Conservation (phyloP, 2,888 invertebrate species). For the Prionchulus punctatus region DNA sequence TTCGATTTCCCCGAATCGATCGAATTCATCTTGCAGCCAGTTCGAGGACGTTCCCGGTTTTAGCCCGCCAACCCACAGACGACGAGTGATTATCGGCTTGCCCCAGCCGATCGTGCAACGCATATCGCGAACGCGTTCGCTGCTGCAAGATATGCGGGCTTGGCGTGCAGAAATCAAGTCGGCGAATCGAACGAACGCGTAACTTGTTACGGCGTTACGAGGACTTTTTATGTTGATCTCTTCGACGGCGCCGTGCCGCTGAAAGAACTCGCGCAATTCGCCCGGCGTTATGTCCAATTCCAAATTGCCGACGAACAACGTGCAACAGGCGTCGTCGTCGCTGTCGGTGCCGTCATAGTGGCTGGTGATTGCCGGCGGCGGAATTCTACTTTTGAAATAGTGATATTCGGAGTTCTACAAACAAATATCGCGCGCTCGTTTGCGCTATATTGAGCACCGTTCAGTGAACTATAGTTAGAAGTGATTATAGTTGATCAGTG, state of each 20-base stretch:
- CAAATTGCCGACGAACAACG: conserved; percentile 90
- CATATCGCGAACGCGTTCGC: conserved; percentile 13
- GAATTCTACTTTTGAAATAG: too few species aligned
- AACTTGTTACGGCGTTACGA: conserved; percentile 21
- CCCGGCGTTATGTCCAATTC: conserved; percentile 69
- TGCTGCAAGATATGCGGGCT: conserved; percentile 20
- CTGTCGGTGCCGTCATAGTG: background rate
- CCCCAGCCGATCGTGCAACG: conserved; percentile 98
- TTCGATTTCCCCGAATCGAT: conserved; percentile 90
- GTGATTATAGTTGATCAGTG: too few species aligned
- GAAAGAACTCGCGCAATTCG: conserved; percentile 48
- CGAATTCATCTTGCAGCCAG: conserved; percentile 83
- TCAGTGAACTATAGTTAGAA: too few species aligned
- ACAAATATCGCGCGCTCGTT: too few species aligned
- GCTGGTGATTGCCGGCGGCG: too few species aligned
- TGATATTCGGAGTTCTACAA: too few species aligned
- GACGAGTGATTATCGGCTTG: conserved; percentile 88
- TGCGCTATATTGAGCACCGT: too few species aligned
- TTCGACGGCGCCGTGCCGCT: conserved; percentile 84
- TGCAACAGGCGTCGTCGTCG: conserved; percentile 55
- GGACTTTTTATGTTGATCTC: conserved; percentile 96
- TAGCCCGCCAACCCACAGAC: conserved; percentile 92
- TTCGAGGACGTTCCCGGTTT: conserved; percentile 89
- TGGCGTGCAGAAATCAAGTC: conserved; percentile 21
- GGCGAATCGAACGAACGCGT: conserved; percentile 26